Percentiles rank a stretch among this genome's conserved stretches.
Evolutionary conservation across 2,797 vertebrate species (phyloP).

Genomic region (Sebastes hopkinsi): DNA sequence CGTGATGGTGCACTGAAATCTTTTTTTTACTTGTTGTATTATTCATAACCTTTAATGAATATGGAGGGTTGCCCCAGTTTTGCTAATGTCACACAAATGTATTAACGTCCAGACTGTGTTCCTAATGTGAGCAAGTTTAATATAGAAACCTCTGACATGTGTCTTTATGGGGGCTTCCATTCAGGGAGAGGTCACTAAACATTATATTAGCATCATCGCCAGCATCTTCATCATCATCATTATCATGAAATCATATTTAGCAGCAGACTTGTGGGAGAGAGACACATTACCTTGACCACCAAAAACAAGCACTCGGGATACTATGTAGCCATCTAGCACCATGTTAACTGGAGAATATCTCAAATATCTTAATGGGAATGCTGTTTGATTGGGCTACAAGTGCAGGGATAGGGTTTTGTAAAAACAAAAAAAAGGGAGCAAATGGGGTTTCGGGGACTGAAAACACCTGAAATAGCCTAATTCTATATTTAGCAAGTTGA

Average conservation of each 20-base stretch:
- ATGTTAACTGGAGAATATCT: slow-evolving; percentile 11
- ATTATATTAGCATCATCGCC: slow-evolving; percentile 31
- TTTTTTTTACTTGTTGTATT: background rate
- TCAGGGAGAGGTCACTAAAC: slow-evolving; percentile 68
- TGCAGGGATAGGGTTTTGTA: slow-evolving; percentile 28
- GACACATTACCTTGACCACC: slow-evolving; percentile 77
- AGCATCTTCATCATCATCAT: slow-evolving; percentile 49
- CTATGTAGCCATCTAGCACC: slow-evolving; percentile 78
- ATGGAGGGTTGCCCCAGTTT: slow-evolving; percentile 50
- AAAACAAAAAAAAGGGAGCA: background rate
- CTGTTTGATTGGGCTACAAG: slow-evolving; percentile 12
- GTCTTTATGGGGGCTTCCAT: slow-evolving; percentile 77
- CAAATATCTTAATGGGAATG: slow-evolving; percentile 9
- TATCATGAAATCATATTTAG: slow-evolving; percentile 35
- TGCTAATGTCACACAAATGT: background rate
- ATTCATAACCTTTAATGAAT: slow-evolving; percentile 30
- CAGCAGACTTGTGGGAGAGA: slow-evolving; percentile 51
- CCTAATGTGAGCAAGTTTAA: slow-evolving; percentile 40
- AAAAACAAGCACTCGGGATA: slow-evolving; percentile 80
- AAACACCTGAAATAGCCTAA: slow-evolving; percentile 28
- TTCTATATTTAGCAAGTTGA: slow-evolving; percentile 32
- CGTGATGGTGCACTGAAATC: background rate
- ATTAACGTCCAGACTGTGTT: slow-evolving; percentile 8
- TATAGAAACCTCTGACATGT: slow-evolving; percentile 84
- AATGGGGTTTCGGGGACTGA: background rate